A percentile compares a stretch with the other conserved stretches of the same genome.
Evolutionary conservation across 2,113 vertebrate genomes (phyloP).

Genomic region (Cebus imitator): DNA sequence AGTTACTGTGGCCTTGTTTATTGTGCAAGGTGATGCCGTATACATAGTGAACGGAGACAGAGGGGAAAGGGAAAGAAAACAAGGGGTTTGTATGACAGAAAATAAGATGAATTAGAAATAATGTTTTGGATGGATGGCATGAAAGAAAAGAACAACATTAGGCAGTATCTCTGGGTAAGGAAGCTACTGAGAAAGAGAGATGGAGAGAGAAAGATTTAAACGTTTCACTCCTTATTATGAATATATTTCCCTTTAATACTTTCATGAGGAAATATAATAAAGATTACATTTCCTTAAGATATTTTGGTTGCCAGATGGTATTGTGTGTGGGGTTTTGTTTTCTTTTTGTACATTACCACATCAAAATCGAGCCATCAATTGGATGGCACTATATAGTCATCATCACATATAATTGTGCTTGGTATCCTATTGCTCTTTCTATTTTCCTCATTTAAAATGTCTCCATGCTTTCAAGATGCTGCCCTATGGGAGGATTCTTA

Average conservation of each 20-base stretch:
- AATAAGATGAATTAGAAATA: background rate
- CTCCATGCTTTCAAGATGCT: background rate
- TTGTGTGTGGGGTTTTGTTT: background rate
- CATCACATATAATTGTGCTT: no score
- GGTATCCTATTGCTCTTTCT: background rate
- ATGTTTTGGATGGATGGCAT: background rate
- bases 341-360: background rate
- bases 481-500: background rate
- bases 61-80: background rate
- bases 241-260: background rate
- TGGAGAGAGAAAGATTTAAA: background rate
- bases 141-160: background rate
- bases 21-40: background rate
- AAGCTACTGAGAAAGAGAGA: background rate
- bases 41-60: background rate
- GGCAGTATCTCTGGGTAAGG: background rate
- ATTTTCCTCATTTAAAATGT: background rate
- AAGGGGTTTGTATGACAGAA: no score
- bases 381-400: background rate
- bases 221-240: background rate
- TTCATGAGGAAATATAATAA: background rate
- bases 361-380: background rate
- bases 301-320: background rate
- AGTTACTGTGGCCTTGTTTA: background rate
- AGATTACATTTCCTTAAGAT: background rate